phyloP scores from a whole-genome alignment of 37 sponge, comb jelly and placozoan species.

The Ianthella basta region DNA sequence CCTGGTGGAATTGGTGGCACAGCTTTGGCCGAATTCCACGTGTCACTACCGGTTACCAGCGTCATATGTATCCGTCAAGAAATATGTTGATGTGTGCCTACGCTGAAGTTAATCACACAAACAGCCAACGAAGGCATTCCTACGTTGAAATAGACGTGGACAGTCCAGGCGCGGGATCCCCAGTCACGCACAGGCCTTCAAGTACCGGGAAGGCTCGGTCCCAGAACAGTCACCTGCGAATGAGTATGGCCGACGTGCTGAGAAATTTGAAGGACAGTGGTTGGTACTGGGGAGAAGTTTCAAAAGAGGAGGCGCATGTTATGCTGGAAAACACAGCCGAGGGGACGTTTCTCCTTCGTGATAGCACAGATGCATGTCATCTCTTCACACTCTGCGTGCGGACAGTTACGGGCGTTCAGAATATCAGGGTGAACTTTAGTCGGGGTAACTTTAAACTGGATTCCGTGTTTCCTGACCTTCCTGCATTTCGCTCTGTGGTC shows the following conservation, averaged over 20 bases:
- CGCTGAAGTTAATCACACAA: slow-evolving; percentile 24
- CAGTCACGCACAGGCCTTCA: background rate
- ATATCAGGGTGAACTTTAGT: slow-evolving; percentile 82
- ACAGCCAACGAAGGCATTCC: slow-evolving; percentile 13
- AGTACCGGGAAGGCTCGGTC: background rate
- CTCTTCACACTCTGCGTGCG: slow-evolving; percentile 85
- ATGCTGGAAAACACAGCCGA: slow-evolving; percentile 60
- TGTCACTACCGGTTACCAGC: too few species aligned
- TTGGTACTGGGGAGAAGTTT: slow-evolving; percentile 94
- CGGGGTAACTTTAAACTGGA: slow-evolving; percentile 86
- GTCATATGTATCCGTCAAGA: background rate
- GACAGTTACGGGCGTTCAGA: slow-evolving; percentile 62
- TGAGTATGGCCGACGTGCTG: slow-evolving; percentile 79
- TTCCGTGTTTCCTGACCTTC: slow-evolving; percentile 73
- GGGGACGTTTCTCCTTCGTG: slow-evolving; percentile 89
- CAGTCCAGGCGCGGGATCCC: background rate
- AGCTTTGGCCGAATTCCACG: too few species aligned
- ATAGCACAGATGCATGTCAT: slow-evolving; percentile 86
- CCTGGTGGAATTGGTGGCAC: too few species aligned
- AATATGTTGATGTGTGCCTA: slow-evolving; percentile 35
- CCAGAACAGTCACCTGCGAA: slow-evolving; percentile 30
- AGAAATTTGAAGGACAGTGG: slow-evolving; percentile 81
- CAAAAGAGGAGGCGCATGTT: slow-evolving; percentile 71
- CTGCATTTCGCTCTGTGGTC: slow-evolving; percentile 75
- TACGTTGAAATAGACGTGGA: slow-evolving; percentile 28